These are phyloP conservation scores for Calameuta filiformis DNA, from an alignment of 2,888 invertebrate species.

Conservation along the genomic window DNA sequence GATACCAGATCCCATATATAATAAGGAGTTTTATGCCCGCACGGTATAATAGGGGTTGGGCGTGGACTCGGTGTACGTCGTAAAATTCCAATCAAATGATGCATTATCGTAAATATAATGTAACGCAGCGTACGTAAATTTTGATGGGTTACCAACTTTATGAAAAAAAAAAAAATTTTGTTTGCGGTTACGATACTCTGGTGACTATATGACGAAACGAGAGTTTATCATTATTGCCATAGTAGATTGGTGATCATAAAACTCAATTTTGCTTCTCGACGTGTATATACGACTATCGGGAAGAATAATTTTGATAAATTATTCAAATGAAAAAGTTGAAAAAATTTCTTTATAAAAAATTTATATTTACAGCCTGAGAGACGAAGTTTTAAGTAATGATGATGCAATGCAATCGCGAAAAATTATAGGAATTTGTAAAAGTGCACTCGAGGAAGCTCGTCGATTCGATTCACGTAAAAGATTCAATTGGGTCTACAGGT, in stretches of 20 bases:
- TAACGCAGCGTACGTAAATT: conserved; percentile 31
- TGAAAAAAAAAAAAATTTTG: background rate
- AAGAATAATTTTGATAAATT: background rate
- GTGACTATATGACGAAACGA: background rate
- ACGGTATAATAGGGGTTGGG: background rate
- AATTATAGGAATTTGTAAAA: background rate
- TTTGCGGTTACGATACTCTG: background rate
- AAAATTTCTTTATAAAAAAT: no score
- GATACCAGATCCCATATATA: conserved; percentile 27
- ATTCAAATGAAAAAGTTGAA: no score
- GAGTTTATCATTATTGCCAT: no score
- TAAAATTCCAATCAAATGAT: conserved; percentile 56
- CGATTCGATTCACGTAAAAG: background rate
- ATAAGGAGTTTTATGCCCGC: conserved; percentile 34
- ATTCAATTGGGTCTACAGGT: background rate
- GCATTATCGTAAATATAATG: conserved; percentile 53
- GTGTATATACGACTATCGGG: background rate
- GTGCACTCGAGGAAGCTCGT: background rate
- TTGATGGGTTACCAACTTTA: conserved; percentile 20
- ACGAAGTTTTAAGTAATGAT: background rate
- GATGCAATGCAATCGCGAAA: fast-evolving
- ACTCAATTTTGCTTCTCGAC: background rate
- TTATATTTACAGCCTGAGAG: no score
- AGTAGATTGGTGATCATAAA: no score
- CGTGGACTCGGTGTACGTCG: conserved; percentile 32